Evolutionary conservation across 2,797 vertebrate genomes (phyloP).

Genomic region (Enoplosus armatus): DNA sequence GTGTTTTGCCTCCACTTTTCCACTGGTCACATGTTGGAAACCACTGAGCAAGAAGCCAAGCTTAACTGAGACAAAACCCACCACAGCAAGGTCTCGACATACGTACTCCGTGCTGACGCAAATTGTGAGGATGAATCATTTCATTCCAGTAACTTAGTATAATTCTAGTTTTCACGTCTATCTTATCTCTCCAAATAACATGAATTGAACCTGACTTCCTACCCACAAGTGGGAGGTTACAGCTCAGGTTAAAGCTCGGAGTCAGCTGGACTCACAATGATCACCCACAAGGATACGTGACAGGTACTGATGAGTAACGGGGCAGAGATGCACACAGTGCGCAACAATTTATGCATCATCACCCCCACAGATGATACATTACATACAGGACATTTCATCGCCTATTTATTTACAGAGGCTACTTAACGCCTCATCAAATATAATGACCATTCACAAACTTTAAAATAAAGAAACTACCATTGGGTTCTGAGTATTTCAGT

Average conservation of each 20-base stretch:
- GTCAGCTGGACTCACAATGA: constrained; percentile 12
- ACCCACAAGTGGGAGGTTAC: constrained; percentile 20
- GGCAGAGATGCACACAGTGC: constrained; percentile 2
- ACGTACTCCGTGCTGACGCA: not conserved
- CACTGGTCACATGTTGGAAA: not conserved
- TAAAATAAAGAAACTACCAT: not conserved
- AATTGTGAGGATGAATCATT: constrained; percentile 18
- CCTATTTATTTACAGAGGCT: not conserved
- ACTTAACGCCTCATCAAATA: not conserved
- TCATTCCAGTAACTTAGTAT: not conserved
- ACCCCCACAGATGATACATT: not conserved
- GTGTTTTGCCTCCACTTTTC: not conserved
- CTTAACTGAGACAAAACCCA: constrained; percentile 2
- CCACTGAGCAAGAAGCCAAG: not conserved
- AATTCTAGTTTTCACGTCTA: not conserved
- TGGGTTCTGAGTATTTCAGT: not conserved
- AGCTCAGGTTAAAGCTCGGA: constrained; percentile 20
- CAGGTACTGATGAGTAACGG: constrained; percentile 7
- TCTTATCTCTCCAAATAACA: constrained; percentile 10
- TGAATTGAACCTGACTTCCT: constrained; percentile 19
- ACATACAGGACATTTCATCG: not conserved
- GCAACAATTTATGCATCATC: not conserved
- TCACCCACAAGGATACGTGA: constrained; percentile 7
- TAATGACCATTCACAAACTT: not conserved
- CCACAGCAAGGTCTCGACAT: not conserved